phyloP scores from a whole-genome alignment of 2,888 invertebrate species.

The Himalopsyche tibetana region DNA sequence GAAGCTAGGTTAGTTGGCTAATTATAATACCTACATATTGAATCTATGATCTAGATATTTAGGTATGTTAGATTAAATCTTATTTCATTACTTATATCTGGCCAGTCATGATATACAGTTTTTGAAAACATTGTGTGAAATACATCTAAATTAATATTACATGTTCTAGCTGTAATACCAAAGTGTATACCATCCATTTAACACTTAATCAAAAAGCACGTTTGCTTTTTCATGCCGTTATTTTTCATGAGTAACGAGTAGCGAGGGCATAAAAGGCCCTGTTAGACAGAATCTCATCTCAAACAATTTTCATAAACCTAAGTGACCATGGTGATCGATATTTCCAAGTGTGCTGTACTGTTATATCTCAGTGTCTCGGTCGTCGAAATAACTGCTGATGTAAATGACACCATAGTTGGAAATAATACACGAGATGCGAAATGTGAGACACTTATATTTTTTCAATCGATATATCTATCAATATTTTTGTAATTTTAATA shows the following conservation, averaged over 20 bases:
- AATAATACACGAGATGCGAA: conserved; percentile 1
- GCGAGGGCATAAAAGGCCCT: conserved; percentile 35
- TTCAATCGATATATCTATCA: too few species aligned
- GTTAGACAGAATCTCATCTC: background rate
- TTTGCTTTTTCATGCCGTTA: conserved; percentile 39
- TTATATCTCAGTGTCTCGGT: conserved; percentile 25
- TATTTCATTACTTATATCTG: background rate
- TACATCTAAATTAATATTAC: conserved; percentile 28
- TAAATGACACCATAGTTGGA: background rate
- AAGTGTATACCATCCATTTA: conserved; percentile 23
- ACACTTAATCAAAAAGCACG: conserved; percentile 23
- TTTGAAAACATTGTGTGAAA: conserved; percentile 11
- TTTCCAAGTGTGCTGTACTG: background rate
- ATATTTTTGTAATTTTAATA: too few species aligned
- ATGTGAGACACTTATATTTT: background rate
- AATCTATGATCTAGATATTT: too few species aligned
- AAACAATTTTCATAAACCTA: conserved; percentile 31
- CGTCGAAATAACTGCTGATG: background rate
- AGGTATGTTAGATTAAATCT: background rate
- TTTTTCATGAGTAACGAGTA: conserved; percentile 7
- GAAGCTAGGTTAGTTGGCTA: too few species aligned
- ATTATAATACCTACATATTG: too few species aligned
- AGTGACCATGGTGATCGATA: conserved; percentile 10
- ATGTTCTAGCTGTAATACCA: conserved; percentile 34
- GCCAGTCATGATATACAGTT: conserved; percentile 27